A percentile compares a stretch with the other conserved stretches of the same genome.
Evolutionary conservation across 2,113 vertebrate species (phyloP).

Genomic region (Gambusia affinis): DNA sequence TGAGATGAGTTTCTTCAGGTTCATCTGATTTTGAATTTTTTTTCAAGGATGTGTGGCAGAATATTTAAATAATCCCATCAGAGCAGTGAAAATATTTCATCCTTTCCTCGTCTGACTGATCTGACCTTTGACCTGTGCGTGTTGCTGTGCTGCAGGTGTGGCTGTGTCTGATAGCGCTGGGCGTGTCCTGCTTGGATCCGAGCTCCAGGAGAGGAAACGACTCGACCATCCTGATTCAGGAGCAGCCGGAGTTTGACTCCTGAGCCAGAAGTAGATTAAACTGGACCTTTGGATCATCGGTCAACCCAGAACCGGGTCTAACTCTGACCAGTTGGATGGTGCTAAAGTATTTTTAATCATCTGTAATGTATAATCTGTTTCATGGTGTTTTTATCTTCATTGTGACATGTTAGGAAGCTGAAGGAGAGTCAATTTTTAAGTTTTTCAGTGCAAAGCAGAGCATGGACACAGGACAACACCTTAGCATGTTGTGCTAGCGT

Average conservation of each 20-base stretch:
- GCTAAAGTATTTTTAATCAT: not conserved
- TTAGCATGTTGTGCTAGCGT: not conserved
- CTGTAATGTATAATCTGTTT: not conserved
- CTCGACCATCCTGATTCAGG: slow-evolving; percentile 74
- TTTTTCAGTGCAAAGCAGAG: not conserved
- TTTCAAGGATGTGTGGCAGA: not conserved
- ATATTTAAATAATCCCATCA: not conserved
- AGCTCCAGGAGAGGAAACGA: slow-evolving; percentile 77
- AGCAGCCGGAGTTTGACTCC: slow-evolving; percentile 53
- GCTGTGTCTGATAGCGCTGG: slow-evolving; percentile 87
- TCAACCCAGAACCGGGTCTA: not conserved
- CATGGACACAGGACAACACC: not conserved
- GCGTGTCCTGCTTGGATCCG: slow-evolving; percentile 82
- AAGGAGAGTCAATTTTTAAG: not conserved
- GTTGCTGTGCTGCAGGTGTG: slow-evolving; percentile 77
- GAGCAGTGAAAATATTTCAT: not conserved
- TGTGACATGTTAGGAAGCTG: not conserved
- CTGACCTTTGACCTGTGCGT: not conserved
- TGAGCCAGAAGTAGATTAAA: slow-evolving; percentile 23
- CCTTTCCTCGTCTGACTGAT: not conserved
- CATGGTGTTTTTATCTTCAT: not conserved
- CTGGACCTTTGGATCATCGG: not conserved
- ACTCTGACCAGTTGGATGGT: not conserved
- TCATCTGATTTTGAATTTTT: no score
- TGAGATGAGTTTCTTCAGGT: no score